Base-by-base conservation (phyloP, 2,888 invertebrate genomes). In the Lycocerus yunnanus region DNA sequence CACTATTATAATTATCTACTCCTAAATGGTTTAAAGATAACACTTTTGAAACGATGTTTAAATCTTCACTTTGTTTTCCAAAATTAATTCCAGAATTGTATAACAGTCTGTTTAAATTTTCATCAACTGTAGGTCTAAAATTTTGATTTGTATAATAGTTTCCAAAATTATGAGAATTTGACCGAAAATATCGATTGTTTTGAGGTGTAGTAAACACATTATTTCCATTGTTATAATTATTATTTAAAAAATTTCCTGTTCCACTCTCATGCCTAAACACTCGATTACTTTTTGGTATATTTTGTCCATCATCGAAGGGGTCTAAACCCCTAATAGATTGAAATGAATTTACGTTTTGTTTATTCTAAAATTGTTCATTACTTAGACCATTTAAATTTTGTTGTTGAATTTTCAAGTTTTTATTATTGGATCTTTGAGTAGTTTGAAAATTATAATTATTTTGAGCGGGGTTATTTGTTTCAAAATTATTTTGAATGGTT, bases 41-140 rank as follows among this genome's bases (percentile, higher is more conserved):
- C 75, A 95, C 93, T 88, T 95, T 95, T 65, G 93, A 92, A 43
- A 95, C 94, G 82, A 95, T 93, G 84, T 93, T 94, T 68, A 95
- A 88, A 86, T 95, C 95, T 84, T 94, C 94, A 72, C 91, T 90
- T 79, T 91, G 89, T 61, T 88, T 88, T 21, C 86, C 86, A 21
- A 81, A 75, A 60, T 91, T 91, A 59, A 93, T 88, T 43, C 93
- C 93, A 67, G 92, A 92, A 84, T 93, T 92, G 68, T 89, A 89
- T 15, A 93, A 84, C 63, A 93, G 86, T 79, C 91, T 90, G 81
- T 92, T 92, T 66, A 93, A 88, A 81, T 93, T 92, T 27, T 88
- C 84, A 86, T 89, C 81, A 88, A 84, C 84, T 18, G 86, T 79
- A 83, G 85, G 80, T 63, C 16, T 18, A 63, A 18, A 63, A 63